These are phyloP conservation scores for Drosophila sucinea DNA, from an alignment of 1,140 invertebrate genomes.

Conservation along the genomic window DNA sequence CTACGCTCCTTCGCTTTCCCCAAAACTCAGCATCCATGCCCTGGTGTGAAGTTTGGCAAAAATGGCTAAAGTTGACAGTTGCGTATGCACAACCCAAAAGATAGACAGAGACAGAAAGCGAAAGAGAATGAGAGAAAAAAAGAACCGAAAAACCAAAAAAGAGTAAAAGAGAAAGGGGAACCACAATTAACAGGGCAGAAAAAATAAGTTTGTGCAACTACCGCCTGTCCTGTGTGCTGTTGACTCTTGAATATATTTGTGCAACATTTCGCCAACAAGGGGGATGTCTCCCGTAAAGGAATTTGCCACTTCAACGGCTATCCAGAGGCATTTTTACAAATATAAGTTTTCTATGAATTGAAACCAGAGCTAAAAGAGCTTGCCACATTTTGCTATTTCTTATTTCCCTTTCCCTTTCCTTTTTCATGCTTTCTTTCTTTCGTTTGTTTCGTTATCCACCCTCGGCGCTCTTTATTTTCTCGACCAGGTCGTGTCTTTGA, in stretches of 20 bases:
- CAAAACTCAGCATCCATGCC: constrained; percentile 7
- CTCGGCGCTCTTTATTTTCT: neutral
- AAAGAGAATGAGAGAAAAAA: neutral
- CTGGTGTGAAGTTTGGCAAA: constrained; percentile 73
- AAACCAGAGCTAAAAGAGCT: constrained; percentile 62
- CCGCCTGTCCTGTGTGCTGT: constrained; percentile 1
- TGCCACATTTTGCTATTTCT: constrained; percentile 43
- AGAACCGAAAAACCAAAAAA: neutral
- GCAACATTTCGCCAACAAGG: constrained; percentile 43
- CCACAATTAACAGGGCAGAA: constrained; percentile 54
- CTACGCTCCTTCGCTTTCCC: constrained; percentile 1
- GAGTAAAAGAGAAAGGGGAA: constrained; percentile 17
- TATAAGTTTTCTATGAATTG: constrained; percentile 64
- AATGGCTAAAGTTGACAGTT: constrained; percentile 78
- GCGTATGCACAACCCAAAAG: constrained; percentile 53
- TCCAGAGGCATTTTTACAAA: constrained; percentile 59
- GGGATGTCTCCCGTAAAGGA: constrained; percentile 50
- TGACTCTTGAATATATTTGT: constrained; percentile 34
- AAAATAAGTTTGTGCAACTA: constrained; percentile 47
- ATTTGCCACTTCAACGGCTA: constrained; percentile 68
- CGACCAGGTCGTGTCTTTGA: constrained; percentile 19
- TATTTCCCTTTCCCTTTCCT: constrained; percentile 18
- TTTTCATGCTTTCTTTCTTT: constrained; percentile 19
- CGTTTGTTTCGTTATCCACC: constrained; percentile 17
- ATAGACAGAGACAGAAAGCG: constrained; percentile 37